Base-by-base conservation (phyloP, 92 coral and sea anemone genomes). In the Pocillopora grandis region DNA sequence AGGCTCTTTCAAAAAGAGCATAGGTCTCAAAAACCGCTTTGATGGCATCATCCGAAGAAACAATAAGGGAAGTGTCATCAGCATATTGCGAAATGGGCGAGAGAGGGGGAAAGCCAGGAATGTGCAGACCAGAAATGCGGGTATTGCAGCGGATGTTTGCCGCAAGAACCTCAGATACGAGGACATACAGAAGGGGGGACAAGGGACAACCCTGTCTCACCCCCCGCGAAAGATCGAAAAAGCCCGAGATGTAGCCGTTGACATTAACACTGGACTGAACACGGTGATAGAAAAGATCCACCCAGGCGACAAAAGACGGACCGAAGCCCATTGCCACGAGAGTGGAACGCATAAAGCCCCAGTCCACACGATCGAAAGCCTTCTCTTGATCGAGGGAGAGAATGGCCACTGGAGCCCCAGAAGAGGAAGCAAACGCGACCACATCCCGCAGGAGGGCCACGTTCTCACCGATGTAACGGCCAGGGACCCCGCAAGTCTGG, bases 181-280 rank as follows among this genome's bases (percentile, higher is more conserved):
- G 59, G 2, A 81, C 48, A 62, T 87, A 90, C 5, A 90, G 72
- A 8, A 87, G 49, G 5, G 93, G 88, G 15, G 86, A 87, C 31
- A 90, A 76, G 58, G 90, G 90, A 42, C 89, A 80, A 3, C 94
- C 94, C 65, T 88, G 89, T 62, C 91, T 58, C 1, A 91, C 91
- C 71, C 94, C 91, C 66, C 89, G 21, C 8, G 62, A 7, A 9
- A 78, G 61, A 0, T 61, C n/a, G 16, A 85, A 56, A 2, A 9
- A 6, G 0, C 78, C 71, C 5, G 79, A 15, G 3, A 71, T 1
- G 23, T 19, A 68, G 0, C 89, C 89, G 37, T 85, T 85, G 1
- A 85, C 74, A 0, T 11, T 17, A 3, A 78, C 71, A 3, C 49
- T 3, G 5, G 55, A 49, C 12, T n/a, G 12, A 1, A 59, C 52